Evolutionary conservation across 2,888 invertebrate species (phyloP).

Genomic region (Eledone cirrhosa): DNA sequence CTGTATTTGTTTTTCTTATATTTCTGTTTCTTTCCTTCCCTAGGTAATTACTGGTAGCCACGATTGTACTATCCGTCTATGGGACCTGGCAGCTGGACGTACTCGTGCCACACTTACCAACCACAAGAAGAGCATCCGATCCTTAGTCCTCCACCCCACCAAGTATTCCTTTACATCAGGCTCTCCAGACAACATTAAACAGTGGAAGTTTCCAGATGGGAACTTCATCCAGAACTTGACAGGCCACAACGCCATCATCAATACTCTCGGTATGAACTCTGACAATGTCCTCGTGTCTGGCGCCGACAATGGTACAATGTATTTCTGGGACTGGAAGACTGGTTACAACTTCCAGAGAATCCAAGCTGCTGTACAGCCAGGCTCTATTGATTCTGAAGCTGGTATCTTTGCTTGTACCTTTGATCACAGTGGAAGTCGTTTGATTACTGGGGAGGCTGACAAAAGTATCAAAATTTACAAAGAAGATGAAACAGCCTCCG

Average conservation of each 20-base stretch:
- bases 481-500: conserved; percentile 94
- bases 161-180: conserved; percentile 95
- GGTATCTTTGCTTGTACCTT: conserved; percentile 96
- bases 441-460: conserved; percentile 97
- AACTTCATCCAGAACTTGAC: conserved; percentile 96
- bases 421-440: conserved; percentile 91
- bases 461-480: conserved; percentile 99
- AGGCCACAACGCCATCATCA: conserved; percentile 97
- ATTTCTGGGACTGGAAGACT: conserved; percentile 98
- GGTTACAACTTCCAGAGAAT: conserved; percentile 94
- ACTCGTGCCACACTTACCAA: conserved; percentile 94
- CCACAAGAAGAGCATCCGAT: conserved; percentile 89
- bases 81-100: conserved; percentile 97
- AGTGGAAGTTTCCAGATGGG: conserved; percentile 98
- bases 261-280: conserved; percentile 92
- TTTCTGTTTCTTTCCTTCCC: no score
- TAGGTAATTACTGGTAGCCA: conserved; percentile 85
- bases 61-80: conserved; percentile 94
- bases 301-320: conserved; percentile 94
- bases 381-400: conserved; percentile 98
- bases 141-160: conserved; percentile 71
- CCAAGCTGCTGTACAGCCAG: conserved; percentile 93
- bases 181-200: conserved; percentile 98
- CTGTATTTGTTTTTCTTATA: no score
- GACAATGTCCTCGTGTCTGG: conserved; percentile 97